Conservation (phyloP, 2,113 vertebrate species). For the Ammospiza caudacuta region DNA sequence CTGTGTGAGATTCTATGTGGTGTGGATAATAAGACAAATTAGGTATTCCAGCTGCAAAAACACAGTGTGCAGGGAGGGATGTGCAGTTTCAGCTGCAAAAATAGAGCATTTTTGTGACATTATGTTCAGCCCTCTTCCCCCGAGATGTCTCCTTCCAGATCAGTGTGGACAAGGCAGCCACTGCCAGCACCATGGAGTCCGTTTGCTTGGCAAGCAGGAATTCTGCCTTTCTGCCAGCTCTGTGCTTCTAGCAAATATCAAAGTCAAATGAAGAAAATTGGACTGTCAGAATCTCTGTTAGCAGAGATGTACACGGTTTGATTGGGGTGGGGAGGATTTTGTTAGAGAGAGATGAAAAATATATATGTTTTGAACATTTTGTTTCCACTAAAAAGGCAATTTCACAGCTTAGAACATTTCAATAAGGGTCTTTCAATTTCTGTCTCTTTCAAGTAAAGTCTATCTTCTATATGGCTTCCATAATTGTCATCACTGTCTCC, state of each 20-base stretch:
- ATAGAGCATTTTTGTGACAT: background rate
- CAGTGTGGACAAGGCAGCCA: background rate
- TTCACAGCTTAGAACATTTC: background rate
- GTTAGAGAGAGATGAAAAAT: background rate
- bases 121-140: background rate
- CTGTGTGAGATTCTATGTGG: background rate
- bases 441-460: background rate
- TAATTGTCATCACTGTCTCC: background rate
- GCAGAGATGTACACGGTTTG: background rate
- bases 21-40: constrained; percentile 31
- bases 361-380: background rate
- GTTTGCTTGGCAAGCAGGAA: background rate
- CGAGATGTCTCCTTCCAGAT: background rate
- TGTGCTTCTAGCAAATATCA: background rate
- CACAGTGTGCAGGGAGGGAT: background rate
- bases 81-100: constrained; percentile 59
- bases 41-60: constrained; percentile 57
- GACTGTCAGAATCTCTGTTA: background rate
- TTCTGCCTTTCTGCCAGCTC: background rate
- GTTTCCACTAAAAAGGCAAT: background rate
- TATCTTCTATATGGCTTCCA: background rate
- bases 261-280: background rate
- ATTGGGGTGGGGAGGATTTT: background rate
- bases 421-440: background rate
- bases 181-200: accelerated